phyloP scores from a whole-genome alignment of 1,140 invertebrate genomes.

The Pseudoatta argentina region DNA sequence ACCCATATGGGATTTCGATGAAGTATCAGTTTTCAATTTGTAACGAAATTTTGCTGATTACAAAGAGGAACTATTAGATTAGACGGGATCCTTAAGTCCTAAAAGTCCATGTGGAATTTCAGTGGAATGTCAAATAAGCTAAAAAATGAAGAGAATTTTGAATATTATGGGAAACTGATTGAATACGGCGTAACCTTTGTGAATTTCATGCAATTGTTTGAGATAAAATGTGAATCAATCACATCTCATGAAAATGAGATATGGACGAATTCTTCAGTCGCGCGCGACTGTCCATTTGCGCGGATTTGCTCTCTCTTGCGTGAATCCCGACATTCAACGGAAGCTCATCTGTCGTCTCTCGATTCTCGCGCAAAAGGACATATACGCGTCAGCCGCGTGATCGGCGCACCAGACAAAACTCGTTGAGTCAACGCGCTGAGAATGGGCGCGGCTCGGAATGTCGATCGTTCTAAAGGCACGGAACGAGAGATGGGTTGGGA shows the following conservation, averaged over 20 bases:
- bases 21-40: too few species aligned
- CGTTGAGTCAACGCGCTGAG: constrained; percentile 80
- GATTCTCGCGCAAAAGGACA: constrained; percentile 52
- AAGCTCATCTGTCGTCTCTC: neutral
- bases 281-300: neutral
- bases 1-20: neutral
- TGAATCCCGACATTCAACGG: neutral
- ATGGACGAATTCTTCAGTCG: neutral
- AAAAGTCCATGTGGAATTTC: too few species aligned
- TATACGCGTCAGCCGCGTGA: constrained; percentile 25
- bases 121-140: neutral
- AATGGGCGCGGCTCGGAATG: constrained; percentile 85
- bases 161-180: neutral
- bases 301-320: neutral
- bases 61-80: too few species aligned
- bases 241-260: neutral
- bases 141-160: neutral
- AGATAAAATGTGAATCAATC: neutral
- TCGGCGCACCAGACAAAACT: constrained; percentile 74
- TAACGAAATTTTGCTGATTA: too few species aligned
- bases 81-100: too few species aligned
- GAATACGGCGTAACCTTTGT: neutral
- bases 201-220: neutral
- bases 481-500: constrained; percentile 51
- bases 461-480: constrained; percentile 76